phyloP scores from a whole-genome alignment of 2,797 vertebrate genomes.

The Harpagifer antarcticus region DNA sequence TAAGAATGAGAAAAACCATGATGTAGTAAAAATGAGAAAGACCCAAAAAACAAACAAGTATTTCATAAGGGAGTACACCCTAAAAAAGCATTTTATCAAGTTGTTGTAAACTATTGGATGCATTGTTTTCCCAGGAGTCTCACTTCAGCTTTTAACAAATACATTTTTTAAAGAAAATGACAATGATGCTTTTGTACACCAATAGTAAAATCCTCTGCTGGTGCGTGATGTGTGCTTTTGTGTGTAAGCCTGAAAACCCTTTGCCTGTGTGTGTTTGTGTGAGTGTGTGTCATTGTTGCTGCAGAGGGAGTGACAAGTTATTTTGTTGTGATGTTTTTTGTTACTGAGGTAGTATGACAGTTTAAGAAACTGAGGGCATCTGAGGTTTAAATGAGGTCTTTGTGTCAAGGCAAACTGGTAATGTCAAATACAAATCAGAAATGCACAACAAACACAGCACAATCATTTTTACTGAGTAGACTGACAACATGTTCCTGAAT shows the following conservation, averaged over 20 bases:
- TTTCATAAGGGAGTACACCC: constrained; percentile 64
- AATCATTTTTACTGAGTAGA: constrained; percentile 81
- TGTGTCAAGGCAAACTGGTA: constrained; percentile 80
- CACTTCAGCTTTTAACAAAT: constrained; percentile 63
- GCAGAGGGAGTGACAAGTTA: constrained; percentile 53
- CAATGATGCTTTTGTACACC: constrained; percentile 52
- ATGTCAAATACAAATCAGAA: constrained; percentile 81
- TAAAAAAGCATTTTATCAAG: constrained; percentile 73
- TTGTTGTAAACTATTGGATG: constrained; percentile 79
- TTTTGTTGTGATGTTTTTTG: constrained; percentile 62
- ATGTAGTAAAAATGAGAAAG: constrained; percentile 75
- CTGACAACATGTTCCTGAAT: constrained; percentile 83
- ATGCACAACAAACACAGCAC: constrained; percentile 80
- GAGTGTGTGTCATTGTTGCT: constrained; percentile 37
- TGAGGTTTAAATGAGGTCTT: constrained; percentile 83
- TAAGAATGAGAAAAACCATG: constrained; percentile 76
- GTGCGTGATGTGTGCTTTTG: constrained; percentile 62
- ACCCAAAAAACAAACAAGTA: constrained; percentile 49
- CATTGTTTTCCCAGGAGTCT: constrained; percentile 67
- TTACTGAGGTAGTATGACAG: constrained; percentile 85
- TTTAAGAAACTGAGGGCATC: constrained; percentile 73
- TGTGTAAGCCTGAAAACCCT: constrained; percentile 49
- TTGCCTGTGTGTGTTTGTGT: constrained; percentile 21
- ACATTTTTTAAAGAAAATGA: constrained; percentile 45
- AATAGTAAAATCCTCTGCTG: constrained; percentile 39